phyloP scores from a whole-genome alignment of 1,140 invertebrate species.

The Microplitis demolitor region DNA sequence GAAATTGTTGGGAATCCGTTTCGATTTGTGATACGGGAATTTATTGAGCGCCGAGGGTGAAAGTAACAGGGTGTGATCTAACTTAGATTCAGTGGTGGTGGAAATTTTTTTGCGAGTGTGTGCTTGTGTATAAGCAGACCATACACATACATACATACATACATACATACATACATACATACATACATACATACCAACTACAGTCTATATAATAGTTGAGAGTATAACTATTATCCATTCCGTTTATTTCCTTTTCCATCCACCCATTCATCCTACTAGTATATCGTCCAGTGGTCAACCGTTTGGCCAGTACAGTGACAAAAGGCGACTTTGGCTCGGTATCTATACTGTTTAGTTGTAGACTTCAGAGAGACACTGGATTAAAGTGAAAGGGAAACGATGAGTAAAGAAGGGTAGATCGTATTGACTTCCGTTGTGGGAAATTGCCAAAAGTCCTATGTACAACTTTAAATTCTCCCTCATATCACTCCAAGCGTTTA shows the following conservation, averaged over 20 bases:
- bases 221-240: no score
- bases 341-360: background rate
- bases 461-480: constrained; percentile 4
- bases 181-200: no score
- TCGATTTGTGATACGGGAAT: background rate
- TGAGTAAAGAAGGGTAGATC: constrained; percentile 9
- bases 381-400: constrained; percentile 22
- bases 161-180: no score
- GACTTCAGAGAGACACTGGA: background rate
- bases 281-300: background rate
- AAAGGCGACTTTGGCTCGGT: background rate
- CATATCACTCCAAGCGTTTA: constrained; percentile 42
- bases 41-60: background rate
- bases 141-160: no score
- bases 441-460: constrained; percentile 43
- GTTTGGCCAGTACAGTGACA: constrained; percentile 8
- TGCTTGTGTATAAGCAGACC: no score
- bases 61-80: background rate
- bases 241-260: no score
- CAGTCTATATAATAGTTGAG: no score
- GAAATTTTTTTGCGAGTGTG: background rate
- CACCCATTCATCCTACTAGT: no score
- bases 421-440: constrained; percentile 46
- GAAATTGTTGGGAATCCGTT: background rate
- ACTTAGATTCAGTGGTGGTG: background rate